These are phyloP conservation scores for Clusia tigrina DNA, from an alignment of 2,888 invertebrate species.

Conservation along the genomic window DNA sequence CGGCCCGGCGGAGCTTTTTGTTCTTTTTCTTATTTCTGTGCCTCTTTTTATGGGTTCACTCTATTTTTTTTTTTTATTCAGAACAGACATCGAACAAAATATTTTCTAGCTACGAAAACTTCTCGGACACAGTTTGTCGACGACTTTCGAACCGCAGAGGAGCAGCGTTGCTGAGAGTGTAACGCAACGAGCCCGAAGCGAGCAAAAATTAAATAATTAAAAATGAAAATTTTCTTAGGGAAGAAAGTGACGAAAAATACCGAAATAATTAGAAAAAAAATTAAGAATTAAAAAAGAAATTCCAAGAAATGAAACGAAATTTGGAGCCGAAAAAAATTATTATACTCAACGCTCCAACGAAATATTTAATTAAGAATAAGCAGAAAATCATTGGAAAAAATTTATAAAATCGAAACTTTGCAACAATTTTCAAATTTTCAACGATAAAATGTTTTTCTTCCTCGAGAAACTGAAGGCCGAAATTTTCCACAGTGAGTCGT, in stretches of 20 bases:
- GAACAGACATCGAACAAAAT: too few relatives aligned
- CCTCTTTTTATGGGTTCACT: slow-evolving; percentile 29
- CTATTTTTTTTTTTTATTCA: slow-evolving; percentile 44
- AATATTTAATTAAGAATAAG: slow-evolving; percentile 6
- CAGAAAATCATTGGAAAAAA: too few relatives aligned
- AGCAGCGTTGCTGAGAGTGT: slow-evolving; percentile 28
- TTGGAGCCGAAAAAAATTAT: slow-evolving; percentile 11
- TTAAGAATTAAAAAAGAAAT: background rate
- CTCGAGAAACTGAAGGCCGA: too few relatives aligned
- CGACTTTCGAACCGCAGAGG: slow-evolving; percentile 54
- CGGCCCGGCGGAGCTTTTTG: slow-evolving; percentile 40
- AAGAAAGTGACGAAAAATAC: background rate
- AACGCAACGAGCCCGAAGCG: background rate
- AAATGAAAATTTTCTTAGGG: slow-evolving; percentile 3
- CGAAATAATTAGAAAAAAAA: background rate
- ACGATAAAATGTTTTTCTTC: too few relatives aligned
- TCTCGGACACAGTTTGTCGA: slow-evolving; percentile 52
- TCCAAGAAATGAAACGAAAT: background rate
- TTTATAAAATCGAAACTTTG: too few relatives aligned
- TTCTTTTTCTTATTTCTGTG: slow-evolving; percentile 16
- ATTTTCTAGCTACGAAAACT: slow-evolving; percentile 40
- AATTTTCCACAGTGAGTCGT: too few relatives aligned
- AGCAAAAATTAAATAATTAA: slow-evolving; percentile 7
- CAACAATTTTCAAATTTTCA: too few relatives aligned
- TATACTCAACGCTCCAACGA: background rate